Evolutionary conservation across 2,113 vertebrate species (phyloP).

Genomic region (Ochotona curzoniae): DNA sequence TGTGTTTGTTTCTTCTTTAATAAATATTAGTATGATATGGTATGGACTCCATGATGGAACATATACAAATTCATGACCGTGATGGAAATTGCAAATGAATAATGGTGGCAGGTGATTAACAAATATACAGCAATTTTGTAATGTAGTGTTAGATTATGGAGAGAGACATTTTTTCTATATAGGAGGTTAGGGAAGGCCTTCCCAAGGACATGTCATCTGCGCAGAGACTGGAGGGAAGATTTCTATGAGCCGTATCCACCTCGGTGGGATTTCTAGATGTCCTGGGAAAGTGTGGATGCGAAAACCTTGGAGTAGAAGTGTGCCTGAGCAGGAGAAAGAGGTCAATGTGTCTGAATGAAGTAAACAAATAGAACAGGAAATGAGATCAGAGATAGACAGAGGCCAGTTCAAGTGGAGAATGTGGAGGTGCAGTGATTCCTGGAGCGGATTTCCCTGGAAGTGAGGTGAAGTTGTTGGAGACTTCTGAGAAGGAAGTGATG

Average conservation of each 20-base stretch:
- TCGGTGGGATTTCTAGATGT: neutral
- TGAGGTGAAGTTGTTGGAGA: neutral
- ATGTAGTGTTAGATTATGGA: neutral
- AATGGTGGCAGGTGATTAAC: neutral
- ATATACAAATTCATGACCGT: neutral
- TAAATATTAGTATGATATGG: neutral
- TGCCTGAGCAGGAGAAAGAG: neutral
- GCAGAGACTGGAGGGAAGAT: neutral
- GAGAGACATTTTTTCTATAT: neutral
- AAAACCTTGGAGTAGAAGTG: neutral
- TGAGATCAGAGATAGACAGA: neutral
- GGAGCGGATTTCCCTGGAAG: neutral
- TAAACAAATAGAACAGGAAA: neutral
- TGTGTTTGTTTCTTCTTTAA: neutral
- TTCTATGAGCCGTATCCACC: neutral
- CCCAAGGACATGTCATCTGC: neutral
- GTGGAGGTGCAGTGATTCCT: neutral
- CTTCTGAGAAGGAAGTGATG: neutral
- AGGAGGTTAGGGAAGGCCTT: neutral
- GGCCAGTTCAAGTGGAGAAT: neutral
- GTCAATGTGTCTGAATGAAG: neutral
- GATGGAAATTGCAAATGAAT: neutral
- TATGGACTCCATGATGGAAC: neutral
- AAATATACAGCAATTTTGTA: neutral
- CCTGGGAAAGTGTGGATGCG: neutral